Base-by-base conservation (phyloP, 92 coral and sea anemone species). In the Palythoa caribaeorum region DNA sequence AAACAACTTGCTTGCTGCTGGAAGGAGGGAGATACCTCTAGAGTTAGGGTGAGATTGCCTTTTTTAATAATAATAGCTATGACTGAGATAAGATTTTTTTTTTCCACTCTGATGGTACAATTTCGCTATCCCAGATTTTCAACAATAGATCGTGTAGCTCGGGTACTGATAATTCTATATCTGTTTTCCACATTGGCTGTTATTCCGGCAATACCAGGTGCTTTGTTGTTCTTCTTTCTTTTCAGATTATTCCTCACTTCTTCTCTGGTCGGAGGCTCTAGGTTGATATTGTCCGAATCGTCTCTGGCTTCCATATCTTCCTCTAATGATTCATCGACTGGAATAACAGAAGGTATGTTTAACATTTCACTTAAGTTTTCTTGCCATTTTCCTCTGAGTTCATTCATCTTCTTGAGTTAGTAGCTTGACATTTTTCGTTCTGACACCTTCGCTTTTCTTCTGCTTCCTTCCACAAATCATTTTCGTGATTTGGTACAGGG, bases 141-240 rank as follows among this genome's bases (percentile, higher is more conserved):
- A 70, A 35, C 15, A 70, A 70, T 28, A 28, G 28, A 44, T 70
- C 47, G 47, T 70, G 75, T 70, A 35, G 75, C 44, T 70, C 75
- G 10, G 47, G 6, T 70, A 36, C 75, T 35, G 44, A 28, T 15
- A 35, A 28, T 70, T 70, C 44, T 38, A 70, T 70, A 15, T 28
- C 74, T 28, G 74, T 40, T 70, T 70, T 70, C 74, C 74, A 70
- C 16, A 70, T 70, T 3, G 12, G 44, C 74, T 70, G 74, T 70
- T 63, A 63, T 70, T 68, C 73, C 36, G 21, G 2, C 73, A 17
- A n/a, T 68, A 10, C 1, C 73, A 68, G 38, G 47, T 3, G 74
- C 74, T 70, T 70, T 70, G 47, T 70, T 10, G 44, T 70, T 36
- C 74, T 28, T 1, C 74, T 28, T 70, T 28, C 15, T 70, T 10